A percentile compares a stretch with the other conserved stretches of the same genome.
phyloP scores from a whole-genome alignment of 2,797 vertebrate genomes.

The Bucorvus abyssinicus region DNA sequence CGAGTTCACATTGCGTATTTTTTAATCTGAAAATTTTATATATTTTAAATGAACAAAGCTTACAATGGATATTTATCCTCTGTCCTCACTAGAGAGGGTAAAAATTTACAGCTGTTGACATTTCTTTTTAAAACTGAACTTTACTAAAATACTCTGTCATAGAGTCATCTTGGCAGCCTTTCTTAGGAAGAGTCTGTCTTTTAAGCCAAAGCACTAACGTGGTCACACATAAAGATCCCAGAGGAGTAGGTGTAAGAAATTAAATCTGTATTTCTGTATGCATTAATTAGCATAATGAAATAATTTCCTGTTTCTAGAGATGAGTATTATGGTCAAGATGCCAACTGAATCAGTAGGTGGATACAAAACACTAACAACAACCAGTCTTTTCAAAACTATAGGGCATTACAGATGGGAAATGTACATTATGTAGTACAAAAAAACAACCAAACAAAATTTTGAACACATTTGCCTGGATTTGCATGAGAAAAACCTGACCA shows the following conservation, averaged over 20 bases:
- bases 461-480: neutral
- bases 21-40: neutral
- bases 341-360: neutral
- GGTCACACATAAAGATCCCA: neutral
- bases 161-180: neutral
- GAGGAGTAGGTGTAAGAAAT: neutral
- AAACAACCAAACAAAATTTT: neutral
- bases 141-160: neutral
- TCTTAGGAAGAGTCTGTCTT: neutral
- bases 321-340: neutral
- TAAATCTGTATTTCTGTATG: neutral
- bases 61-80: neutral
- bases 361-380: neutral
- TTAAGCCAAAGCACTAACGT: neutral
- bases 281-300: neutral
- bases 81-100: neutral
- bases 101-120: neutral
- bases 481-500: neutral
- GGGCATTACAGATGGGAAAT: neutral
- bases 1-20: neutral
- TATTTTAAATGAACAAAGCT: neutral
- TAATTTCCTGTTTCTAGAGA: neutral
- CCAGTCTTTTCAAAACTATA: neutral
- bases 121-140: slow-evolving; percentile 5
- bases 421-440: neutral